These are phyloP conservation scores for Thecophora atra DNA, from an alignment of 2,888 invertebrate species.

Conservation along the genomic window DNA sequence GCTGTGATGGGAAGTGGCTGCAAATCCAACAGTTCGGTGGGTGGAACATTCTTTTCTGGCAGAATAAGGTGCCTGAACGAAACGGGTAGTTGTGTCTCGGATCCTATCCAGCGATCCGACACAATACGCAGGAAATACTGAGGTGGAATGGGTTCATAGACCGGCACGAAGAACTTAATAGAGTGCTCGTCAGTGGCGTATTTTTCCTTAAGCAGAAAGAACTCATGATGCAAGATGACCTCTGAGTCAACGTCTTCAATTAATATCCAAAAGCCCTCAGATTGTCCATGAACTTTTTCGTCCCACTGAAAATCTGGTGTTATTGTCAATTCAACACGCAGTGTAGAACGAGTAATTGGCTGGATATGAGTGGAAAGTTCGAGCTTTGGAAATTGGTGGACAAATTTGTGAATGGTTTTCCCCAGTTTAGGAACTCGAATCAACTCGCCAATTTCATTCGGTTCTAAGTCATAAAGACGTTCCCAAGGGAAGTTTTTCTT, in stretches of 20 bases:
- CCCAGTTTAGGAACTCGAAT: conserved; percentile 68
- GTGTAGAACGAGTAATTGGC: conserved; percentile 92
- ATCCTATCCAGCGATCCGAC: conserved; percentile 92
- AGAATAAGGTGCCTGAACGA: conserved; percentile 96
- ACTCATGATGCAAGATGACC: conserved; percentile 94
- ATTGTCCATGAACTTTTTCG: conserved; percentile 85
- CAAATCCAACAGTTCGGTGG: conserved; percentile 95
- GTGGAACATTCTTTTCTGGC: conserved; percentile 98
- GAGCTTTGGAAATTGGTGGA: conserved; percentile 94
- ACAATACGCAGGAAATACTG: conserved; percentile 95
- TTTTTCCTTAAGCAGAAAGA: conserved; percentile 92
- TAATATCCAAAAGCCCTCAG: conserved; percentile 88
- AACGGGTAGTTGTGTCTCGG: conserved; percentile 95
- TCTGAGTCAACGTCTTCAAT: conserved; percentile 90
- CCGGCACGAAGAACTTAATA: conserved; percentile 97
- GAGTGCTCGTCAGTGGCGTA: conserved; percentile 94
- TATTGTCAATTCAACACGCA: conserved; percentile 95
- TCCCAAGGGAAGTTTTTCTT: conserved; percentile 97
- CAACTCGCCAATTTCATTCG: conserved; percentile 94
- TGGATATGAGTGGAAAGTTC: conserved; percentile 97
- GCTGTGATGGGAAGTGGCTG: conserved; percentile 97
- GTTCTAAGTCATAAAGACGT: conserved; percentile 93
- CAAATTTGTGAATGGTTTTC: conserved; percentile 88
- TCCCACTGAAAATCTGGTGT: conserved; percentile 99
- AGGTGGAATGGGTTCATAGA: conserved; percentile 97